Evolutionary conservation across 2,113 vertebrate species (phyloP), one percentile per base, ranked within the genome.

Genomic region (Oreochromis tanganicae): DNA sequence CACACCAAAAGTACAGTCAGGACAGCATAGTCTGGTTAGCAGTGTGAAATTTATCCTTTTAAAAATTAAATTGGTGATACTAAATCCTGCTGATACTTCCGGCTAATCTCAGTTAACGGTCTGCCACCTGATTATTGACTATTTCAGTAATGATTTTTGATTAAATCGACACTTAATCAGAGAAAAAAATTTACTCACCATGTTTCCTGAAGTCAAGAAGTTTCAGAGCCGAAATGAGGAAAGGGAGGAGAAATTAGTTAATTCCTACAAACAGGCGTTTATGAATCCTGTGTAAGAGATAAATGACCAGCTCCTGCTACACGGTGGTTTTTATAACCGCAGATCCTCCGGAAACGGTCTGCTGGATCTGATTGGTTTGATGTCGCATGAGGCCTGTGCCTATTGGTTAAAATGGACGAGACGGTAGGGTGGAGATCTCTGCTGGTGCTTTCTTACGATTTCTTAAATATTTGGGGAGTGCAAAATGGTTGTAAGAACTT

Each of bases 271-370:
- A 2, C 14, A 10, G 92, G 91, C 82, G 63, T 75, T 92, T 84
- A 95, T 34, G 95, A 71, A 91, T 91, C 95, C 88, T 73, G 75
- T 87, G 91, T 93, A 90, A 95, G 94, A 95, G 85, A 85, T 91
- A 83, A 83, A 59, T 87, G 80, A 48, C 1, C 54, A 6, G 5
- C 5, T 12, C 3, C 2, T 0, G 5, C 48, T 21, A 36, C 91
- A 85, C 57, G 85, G 80, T 48, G 85, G 3, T 0, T 63, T 94
- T 92, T 95, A 94, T 95, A 93, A 27, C n/a, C 5, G 7, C 11
- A 24, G 14, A 19, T 1, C n/a, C 12, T 17, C 85, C 8, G 43
- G 52, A 73, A 27, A 71, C 6, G 1, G 24, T 12, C 34, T 9
- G 17, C 19, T 19, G 7, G 50, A 82, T 86, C 9, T 4, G 6